Percentiles rank a stretch among this genome's conserved stretches.
Conservation (phyloP, 2,113 vertebrate genomes). For the Apistogramma diplotaenia region DNA sequence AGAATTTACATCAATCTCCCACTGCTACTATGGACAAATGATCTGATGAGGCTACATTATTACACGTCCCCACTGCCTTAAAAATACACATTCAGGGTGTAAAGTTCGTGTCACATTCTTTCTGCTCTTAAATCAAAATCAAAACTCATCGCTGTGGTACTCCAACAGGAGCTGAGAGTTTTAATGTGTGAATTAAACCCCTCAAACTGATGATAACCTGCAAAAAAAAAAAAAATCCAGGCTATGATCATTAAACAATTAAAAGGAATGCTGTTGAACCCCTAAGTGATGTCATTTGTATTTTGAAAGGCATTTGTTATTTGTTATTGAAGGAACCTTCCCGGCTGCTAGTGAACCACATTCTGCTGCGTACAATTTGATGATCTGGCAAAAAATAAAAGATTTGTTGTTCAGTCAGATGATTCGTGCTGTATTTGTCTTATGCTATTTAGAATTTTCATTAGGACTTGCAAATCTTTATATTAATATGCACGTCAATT, state of each 20-base stretch:
- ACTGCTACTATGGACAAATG: not conserved
- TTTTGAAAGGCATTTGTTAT: not conserved
- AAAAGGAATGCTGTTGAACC: not conserved
- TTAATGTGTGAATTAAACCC: not conserved
- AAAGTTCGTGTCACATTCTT: not conserved
- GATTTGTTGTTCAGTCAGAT: not conserved
- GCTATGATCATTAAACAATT: not conserved
- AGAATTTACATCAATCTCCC: not conserved
- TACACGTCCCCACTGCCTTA: not conserved
- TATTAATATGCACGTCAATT: not conserved
- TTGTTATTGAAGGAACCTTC: not conserved
- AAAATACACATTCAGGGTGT: not conserved
- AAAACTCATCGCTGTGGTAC: not conserved
- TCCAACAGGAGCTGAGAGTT: not conserved
- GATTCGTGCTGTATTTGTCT: not conserved
- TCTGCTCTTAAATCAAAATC: not conserved
- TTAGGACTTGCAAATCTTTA: not conserved
- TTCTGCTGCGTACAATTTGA: not conserved
- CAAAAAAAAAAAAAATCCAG: not conserved
- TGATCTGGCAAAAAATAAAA: no score
- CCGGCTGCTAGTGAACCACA: not conserved
- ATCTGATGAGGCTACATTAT: conserved; percentile 24
- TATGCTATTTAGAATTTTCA: not conserved
- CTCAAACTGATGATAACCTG: not conserved
- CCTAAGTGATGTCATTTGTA: not conserved